These are phyloP conservation scores for Aculops lycopersici DNA, from an alignment of 1,140 invertebrate genomes.

Conservation along the genomic window DNA sequence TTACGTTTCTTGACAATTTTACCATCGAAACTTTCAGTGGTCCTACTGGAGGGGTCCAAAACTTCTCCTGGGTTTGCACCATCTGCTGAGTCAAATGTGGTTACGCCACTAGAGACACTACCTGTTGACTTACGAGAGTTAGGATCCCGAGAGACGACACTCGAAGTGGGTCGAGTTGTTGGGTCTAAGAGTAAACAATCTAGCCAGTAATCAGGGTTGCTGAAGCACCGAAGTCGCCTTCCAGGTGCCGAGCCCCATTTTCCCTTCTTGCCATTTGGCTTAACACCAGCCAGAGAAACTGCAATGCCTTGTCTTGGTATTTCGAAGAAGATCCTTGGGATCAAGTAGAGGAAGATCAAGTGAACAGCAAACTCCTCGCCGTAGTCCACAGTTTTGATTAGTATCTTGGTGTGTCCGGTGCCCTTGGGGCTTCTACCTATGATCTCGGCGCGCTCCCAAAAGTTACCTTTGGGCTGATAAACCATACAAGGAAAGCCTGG, in stretches of 20 bases:
- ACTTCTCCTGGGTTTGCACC: background rate
- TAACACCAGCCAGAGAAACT: background rate
- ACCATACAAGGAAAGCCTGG: background rate
- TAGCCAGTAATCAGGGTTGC: background rate
- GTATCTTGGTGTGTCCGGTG: background rate
- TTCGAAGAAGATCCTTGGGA: background rate
- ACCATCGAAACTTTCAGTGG: too few relatives aligned
- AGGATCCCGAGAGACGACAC: too few relatives aligned
- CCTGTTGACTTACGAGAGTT: too few relatives aligned
- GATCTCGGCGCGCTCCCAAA: background rate
- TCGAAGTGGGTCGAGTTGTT: too few relatives aligned
- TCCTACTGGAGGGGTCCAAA: too few relatives aligned
- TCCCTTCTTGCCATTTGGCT: background rate
- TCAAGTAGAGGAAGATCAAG: background rate
- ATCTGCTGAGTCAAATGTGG: background rate
- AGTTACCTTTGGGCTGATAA: background rate
- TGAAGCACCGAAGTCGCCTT: background rate
- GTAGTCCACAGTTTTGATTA: background rate
- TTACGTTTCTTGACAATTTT: too few relatives aligned
- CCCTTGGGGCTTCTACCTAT: background rate
- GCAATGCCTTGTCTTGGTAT: background rate
- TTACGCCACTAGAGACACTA: too few relatives aligned
- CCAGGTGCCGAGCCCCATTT: background rate
- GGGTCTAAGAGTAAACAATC: too few relatives aligned
- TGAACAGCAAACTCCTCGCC: background rate